These are phyloP conservation scores for Poecilia latipinna DNA, from an alignment of 2,113 vertebrate species.

Conservation along the genomic window DNA sequence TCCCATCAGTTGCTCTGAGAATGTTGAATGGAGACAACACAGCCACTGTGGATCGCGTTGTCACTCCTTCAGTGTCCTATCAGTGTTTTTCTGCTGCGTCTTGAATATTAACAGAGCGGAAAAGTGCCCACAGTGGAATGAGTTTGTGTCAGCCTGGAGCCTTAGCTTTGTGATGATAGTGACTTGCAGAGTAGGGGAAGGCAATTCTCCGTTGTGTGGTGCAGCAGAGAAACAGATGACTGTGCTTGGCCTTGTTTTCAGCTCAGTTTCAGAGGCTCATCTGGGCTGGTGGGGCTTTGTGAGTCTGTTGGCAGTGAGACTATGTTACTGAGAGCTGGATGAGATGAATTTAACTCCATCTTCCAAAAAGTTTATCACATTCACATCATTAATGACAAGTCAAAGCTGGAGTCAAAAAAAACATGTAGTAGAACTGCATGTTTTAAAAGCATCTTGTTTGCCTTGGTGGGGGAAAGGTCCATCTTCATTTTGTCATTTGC, in stretches of 20 bases:
- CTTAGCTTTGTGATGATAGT: conserved; percentile 40
- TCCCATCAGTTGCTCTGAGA: conserved; percentile 8
- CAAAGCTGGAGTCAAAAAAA: not conserved
- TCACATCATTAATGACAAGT: not conserved
- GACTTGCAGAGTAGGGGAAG: conserved; percentile 36
- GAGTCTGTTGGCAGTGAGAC: not conserved
- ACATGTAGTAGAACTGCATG: too few species aligned
- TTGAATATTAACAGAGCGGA: conserved; percentile 62
- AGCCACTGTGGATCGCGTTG: conserved; percentile 1
- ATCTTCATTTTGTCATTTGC: too few species aligned
- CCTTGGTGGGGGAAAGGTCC: not conserved
- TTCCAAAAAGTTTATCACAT: not conserved
- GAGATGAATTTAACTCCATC: not conserved
- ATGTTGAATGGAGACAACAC: not conserved
- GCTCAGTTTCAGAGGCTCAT: not conserved
- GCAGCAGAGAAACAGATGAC: conserved; percentile 21
- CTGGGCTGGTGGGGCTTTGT: not conserved
- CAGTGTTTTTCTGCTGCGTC: conserved; percentile 20
- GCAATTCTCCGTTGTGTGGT: conserved; percentile 15
- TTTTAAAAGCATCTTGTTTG: not conserved
- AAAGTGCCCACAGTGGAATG: conserved; percentile 51
- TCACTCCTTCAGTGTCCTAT: conserved; percentile 22
- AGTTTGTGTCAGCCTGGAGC: conserved; percentile 35
- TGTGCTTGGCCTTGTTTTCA: conserved; percentile 24
- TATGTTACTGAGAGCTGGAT: not conserved